phyloP scores from a whole-genome alignment of 2,888 invertebrate species.

The Sphaeridia pumilis region DNA sequence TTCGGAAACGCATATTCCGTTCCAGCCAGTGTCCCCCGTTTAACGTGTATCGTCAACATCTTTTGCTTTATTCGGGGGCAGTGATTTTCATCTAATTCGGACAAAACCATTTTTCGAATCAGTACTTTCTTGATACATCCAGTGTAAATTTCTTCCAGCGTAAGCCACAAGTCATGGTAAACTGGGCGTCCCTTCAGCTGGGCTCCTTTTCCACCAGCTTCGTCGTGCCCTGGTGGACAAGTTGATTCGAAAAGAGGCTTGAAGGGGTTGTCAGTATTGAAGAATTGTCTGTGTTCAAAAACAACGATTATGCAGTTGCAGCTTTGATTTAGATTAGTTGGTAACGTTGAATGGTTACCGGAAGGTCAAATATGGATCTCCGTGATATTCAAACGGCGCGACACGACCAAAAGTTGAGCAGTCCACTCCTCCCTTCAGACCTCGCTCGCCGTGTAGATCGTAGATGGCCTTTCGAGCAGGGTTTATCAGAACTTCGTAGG shows the following conservation, averaged over 20 bases:
- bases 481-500: conserved; percentile 62
- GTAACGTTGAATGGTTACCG: conserved; percentile 41
- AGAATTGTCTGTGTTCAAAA: conserved; percentile 52
- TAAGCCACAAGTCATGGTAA: conserved; percentile 47
- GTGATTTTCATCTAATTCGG: conserved; percentile 46
- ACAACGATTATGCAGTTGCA: conserved; percentile 19
- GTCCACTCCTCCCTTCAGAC: conserved; percentile 66
- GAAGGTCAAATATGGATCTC: conserved; percentile 60
- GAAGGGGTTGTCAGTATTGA: conserved; percentile 71
- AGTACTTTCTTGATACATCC: conserved; percentile 35
- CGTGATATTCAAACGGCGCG: conserved; percentile 67
- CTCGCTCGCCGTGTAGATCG: conserved; percentile 81
- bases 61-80: conserved; percentile 43
- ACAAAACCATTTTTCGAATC: conserved; percentile 44
- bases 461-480: conserved; percentile 60
- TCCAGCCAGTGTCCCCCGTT: conserved; percentile 59
- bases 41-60: conserved; percentile 59
- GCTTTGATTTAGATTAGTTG: not conserved
- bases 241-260: conserved; percentile 59
- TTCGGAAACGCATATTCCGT: conserved; percentile 62
- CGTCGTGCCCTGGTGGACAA: conserved; percentile 50
- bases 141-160: conserved; percentile 48
- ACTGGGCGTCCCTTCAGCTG: conserved; percentile 49
- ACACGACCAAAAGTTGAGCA: conserved; percentile 54
- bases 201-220: conserved; percentile 42